Conservation (phyloP, 2,888 invertebrate species). For the Scrobipalpa costella region DNA sequence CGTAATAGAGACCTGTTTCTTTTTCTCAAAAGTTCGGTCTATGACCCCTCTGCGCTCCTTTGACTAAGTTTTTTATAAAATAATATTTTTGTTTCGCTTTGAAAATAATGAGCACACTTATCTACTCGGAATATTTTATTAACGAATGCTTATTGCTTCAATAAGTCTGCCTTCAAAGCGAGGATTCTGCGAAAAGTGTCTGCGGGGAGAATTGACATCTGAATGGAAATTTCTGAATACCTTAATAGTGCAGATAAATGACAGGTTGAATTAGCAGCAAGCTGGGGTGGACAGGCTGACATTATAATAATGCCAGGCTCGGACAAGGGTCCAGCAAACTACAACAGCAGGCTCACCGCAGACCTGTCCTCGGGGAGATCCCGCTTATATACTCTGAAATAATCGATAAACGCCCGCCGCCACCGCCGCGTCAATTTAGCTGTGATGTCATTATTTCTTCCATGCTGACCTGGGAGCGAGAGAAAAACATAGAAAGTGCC, state of each 20-base stretch:
- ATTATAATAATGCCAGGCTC: slow-evolving; percentile 24
- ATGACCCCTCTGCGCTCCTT: background rate
- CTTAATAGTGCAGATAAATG: slow-evolving; percentile 6
- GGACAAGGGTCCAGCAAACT: slow-evolving; percentile 30
- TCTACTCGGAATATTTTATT: slow-evolving; percentile 8
- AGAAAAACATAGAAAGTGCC: too few relatives aligned
- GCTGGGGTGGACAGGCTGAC: slow-evolving; percentile 26
- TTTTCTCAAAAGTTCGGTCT: background rate
- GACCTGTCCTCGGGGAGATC: slow-evolving; percentile 28
- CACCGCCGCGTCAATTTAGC: slow-evolving; percentile 28
- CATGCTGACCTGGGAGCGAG: too few relatives aligned
- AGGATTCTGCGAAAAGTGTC: slow-evolving; percentile 8
- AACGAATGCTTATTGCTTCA: slow-evolving; percentile 3
- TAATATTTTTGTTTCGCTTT: background rate
- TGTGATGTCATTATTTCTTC: slow-evolving; percentile 12
- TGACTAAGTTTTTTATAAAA: background rate
- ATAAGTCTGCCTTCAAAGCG: slow-evolving; percentile 1
- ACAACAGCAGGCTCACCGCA: background rate
- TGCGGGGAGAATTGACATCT: background rate
- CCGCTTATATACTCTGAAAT: slow-evolving; percentile 28
- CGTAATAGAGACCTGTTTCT: background rate
- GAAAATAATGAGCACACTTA: background rate
- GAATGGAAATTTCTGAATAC: background rate
- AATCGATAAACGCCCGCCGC: slow-evolving; percentile 39
- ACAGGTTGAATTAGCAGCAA: slow-evolving; percentile 11